phyloP scores from a whole-genome alignment of 2,888 invertebrate genomes.

The Caenorhabditis afra region DNA sequence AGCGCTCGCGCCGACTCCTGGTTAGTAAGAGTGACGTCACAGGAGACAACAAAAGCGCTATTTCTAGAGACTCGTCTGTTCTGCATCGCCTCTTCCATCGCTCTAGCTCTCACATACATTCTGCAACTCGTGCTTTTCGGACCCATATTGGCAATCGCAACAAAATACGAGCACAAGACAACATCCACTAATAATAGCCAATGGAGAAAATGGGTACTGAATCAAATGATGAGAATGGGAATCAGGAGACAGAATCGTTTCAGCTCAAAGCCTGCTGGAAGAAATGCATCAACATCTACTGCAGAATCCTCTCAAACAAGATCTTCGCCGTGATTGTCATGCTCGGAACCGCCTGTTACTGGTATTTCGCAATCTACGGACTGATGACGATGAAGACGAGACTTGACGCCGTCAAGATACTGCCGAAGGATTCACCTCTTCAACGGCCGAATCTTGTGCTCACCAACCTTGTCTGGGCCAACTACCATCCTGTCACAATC shows the following conservation, averaged over 20 bases:
- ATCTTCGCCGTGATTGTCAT: conserved; percentile 67
- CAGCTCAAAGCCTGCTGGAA: conserved; percentile 68
- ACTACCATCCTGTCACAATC: conserved; percentile 79
- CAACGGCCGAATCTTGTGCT: conserved; percentile 75
- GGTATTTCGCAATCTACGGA: conserved; percentile 69
- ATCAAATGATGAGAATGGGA: neutral
- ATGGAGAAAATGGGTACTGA: conserved; percentile 63
- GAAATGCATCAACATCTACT: conserved; percentile 66
- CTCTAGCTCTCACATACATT: conserved; percentile 77
- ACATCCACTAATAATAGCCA: conserved; percentile 51
- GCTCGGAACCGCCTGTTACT: conserved; percentile 68
- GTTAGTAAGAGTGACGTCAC: conserved; percentile 36
- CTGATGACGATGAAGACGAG: conserved; percentile 70
- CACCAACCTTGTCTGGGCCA: conserved; percentile 77
- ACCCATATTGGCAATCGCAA: conserved; percentile 75
- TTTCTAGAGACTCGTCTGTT: conserved; percentile 78
- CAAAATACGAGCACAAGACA: conserved; percentile 69
- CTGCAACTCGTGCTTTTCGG: conserved; percentile 77
- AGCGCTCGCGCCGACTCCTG: conserved; percentile 79
- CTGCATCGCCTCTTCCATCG: conserved; percentile 78
- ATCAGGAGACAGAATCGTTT: no score
- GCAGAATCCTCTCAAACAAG: conserved; percentile 67
- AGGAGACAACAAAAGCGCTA: neutral
- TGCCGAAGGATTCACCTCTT: conserved; percentile 77
- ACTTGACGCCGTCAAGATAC: conserved; percentile 77